Evolutionary conservation across 2,888 invertebrate species (phyloP), one percentile per base, ranked within the genome.

Genomic region (Ischnura elegans): DNA sequence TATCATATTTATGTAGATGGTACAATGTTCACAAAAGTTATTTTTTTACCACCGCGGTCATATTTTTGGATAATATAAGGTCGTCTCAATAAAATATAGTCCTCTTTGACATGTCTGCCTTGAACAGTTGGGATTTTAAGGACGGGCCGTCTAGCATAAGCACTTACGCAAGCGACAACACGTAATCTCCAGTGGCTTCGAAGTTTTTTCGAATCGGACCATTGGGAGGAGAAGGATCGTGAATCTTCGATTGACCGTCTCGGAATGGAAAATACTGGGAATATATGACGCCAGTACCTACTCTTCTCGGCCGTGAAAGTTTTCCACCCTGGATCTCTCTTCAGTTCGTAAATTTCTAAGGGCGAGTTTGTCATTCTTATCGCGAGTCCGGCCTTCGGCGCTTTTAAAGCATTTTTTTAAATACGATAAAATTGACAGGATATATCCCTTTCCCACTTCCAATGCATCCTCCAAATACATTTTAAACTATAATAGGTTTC

Each of bases 401-500:
- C 29, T n/a, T n/a, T 66, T n/a, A 29, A 66, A 66, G 29, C 66
- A 21, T 66, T 66, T 66, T 66, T 55, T 3, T 29, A 66, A 29
- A 66, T 5, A 8, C 29, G 66, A 66, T 66, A 66, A 66, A 66
- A 66, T 66, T 66, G 66, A 66, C 66, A 29, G n/a, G n/a, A 6
- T 29, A 29, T 29, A 66, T 66, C 29, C 2, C n/a, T 21, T 47
- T 25, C 25, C 2, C 5, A 29, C 66, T 61, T 61, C 2, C 10
- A 66, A 55, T 55, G 55, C 66, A 66, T 25, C 45, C 86, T 47
- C 45, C 86, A 86, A n/a, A 43, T 86, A 45, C 45, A 86, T 45
- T 45, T 86, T 86, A 45, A 86, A 21, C 21, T 86, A 45, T 86
- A 45, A 86, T 45, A 86, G 86, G 66, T 86, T 86, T 43, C 10